Percentiles rank a stretch among this genome's conserved stretches.
phyloP scores from a whole-genome alignment of 2,113 vertebrate genomes.

The Barnardius zonarius region DNA sequence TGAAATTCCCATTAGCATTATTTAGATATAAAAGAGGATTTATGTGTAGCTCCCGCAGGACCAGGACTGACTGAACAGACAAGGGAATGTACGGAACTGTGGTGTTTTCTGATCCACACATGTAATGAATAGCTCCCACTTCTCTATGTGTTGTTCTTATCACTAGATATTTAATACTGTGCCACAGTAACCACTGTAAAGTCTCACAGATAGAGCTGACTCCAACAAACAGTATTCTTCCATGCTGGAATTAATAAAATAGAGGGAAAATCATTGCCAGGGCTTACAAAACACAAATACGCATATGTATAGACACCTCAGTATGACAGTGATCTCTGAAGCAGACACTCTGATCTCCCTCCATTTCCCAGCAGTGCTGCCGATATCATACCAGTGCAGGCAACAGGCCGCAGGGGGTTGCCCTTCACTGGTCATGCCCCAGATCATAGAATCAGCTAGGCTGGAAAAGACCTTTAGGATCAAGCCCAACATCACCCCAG shows the following conservation, averaged over 20 bases:
- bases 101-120: fast-evolving
- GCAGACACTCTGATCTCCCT: fast-evolving
- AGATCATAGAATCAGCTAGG: neutral
- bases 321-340: fast-evolving
- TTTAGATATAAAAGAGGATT: neutral
- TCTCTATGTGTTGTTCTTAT: fast-evolving
- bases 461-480: neutral
- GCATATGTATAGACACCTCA: fast-evolving
- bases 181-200: too few relatives aligned
- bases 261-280: fast-evolving
- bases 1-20: neutral
- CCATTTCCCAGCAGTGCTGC: fast-evolving
- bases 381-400: neutral
- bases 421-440: neutral
- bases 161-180: fast-evolving
- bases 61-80: too few relatives aligned
- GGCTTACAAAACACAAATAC: neutral
- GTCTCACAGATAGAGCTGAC: fast-evolving
- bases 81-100: fast-evolving
- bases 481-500: neutral
- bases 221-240: neutral
- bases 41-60: neutral
- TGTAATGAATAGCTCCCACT: neutral
- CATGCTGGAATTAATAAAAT: fast-evolving
- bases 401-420: neutral